Percentiles rank a stretch among this genome's conserved stretches.
These are phyloP conservation scores for Liparis tanakae DNA, from an alignment of 2,797 vertebrate genomes.

Conservation along the genomic window DNA sequence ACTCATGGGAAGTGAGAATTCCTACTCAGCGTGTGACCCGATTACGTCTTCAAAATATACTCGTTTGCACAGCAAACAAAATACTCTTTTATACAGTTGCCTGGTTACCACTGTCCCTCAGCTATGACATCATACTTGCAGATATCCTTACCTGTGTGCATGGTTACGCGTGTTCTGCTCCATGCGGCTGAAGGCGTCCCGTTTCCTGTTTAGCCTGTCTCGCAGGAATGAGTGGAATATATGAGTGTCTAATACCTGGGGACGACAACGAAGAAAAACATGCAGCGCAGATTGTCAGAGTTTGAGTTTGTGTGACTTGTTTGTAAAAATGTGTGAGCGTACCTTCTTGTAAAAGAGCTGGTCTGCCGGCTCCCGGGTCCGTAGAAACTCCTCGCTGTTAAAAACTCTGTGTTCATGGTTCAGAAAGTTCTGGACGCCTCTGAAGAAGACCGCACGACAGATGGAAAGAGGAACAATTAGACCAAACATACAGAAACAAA, in stretches of 20 bases:
- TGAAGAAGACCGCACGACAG: slow-evolving; percentile 49
- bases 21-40: background rate
- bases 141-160: slow-evolving; percentile 84
- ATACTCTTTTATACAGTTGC: background rate
- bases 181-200: slow-evolving; percentile 89
- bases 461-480: background rate
- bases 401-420: slow-evolving; percentile 96
- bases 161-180: slow-evolving; percentile 86
- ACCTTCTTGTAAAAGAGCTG: slow-evolving; percentile 94
- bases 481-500: background rate
- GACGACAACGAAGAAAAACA: slow-evolving; percentile 31
- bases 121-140: slow-evolving; percentile 64
- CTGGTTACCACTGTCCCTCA: background rate
- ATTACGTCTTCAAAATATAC: background rate
- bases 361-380: slow-evolving; percentile 85
- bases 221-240: slow-evolving; percentile 96
- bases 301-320: background rate
- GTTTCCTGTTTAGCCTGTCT: slow-evolving; percentile 90
- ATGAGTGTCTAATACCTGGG: slow-evolving; percentile 93
- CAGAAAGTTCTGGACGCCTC: slow-evolving; percentile 92
- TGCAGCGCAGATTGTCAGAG: background rate
- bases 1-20: background rate
- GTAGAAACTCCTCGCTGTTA: slow-evolving; percentile 95
- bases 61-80: background rate
- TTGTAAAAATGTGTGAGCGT: background rate